Conservation (phyloP, 2,797 vertebrate genomes). For the Takifugu rubripes region DNA sequence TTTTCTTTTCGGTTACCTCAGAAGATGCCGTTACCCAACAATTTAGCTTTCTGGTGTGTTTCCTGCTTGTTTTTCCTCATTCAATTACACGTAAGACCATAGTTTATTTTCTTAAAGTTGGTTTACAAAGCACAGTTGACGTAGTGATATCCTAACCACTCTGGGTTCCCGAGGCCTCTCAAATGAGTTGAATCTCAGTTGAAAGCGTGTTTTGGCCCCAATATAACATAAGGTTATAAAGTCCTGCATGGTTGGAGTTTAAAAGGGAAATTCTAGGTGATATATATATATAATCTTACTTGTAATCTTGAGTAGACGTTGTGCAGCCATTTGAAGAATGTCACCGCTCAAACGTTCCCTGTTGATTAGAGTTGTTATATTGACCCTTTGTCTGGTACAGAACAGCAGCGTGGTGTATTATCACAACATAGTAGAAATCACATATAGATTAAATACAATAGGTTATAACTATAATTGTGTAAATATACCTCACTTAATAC, state of each 20-base stretch:
- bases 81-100: constrained; percentile 24
- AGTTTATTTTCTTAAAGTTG: constrained; percentile 16
- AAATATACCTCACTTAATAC: too few relatives aligned
- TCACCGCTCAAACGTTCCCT: constrained; percentile 43
- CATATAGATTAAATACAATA: too few relatives aligned
- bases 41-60: constrained; percentile 9
- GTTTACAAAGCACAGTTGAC: constrained; percentile 16
- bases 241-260: constrained; percentile 52
- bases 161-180: constrained; percentile 1
- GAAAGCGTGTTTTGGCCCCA: constrained; percentile 56
- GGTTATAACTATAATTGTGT: too few relatives aligned
- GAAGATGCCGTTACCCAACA: constrained; percentile 23
- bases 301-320: constrained; percentile 41
- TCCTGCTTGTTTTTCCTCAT: constrained; percentile 41
- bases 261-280: constrained; percentile 57
- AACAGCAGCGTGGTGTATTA: too few relatives aligned
- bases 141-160: constrained; percentile 20
- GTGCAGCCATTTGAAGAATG: constrained; percentile 50
- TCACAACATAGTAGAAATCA: too few relatives aligned
- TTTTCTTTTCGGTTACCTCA: constrained; percentile 41
- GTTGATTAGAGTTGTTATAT: constrained; percentile 5
- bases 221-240: constrained; percentile 66
- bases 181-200: constrained; percentile 31
- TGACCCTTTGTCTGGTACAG: too few relatives aligned
- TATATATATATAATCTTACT: constrained; percentile 39